Conservation (phyloP, 2,113 vertebrate genomes). For the Sorex fumeus region DNA sequence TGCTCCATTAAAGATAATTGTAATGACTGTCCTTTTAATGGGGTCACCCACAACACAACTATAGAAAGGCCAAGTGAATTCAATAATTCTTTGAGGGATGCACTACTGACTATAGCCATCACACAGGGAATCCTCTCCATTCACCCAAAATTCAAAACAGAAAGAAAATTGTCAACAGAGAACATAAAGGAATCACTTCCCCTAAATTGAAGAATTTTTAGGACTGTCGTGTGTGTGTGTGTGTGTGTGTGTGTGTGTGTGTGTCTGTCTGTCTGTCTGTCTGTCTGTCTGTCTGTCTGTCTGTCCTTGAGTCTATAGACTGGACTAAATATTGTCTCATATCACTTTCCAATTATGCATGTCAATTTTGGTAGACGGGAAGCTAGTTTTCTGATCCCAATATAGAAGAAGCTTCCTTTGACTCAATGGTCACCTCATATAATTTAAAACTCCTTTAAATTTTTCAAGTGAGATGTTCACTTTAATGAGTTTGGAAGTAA, state of each 20-base stretch:
- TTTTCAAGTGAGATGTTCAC: slow-evolving; percentile 55
- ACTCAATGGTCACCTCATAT: slow-evolving; percentile 53
- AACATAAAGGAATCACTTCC: background rate
- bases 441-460: slow-evolving; percentile 66
- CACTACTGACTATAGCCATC: background rate
- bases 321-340: slow-evolving; percentile 43
- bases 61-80: background rate
- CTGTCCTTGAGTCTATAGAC: background rate
- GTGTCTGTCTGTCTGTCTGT: too few relatives aligned
- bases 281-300: too few relatives aligned
- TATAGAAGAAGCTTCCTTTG: slow-evolving; percentile 56
- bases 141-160: background rate
- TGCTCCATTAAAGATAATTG: too few relatives aligned
- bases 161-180: background rate
- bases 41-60: background rate
- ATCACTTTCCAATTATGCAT: slow-evolving; percentile 14
- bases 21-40: background rate
- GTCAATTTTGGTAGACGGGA: background rate
- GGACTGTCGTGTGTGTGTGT: too few relatives aligned
- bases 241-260: too few relatives aligned
- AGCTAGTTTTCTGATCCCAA: slow-evolving; percentile 56
- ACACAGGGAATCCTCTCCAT: background rate
- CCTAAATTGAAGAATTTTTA: background rate
- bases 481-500: slow-evolving; percentile 70
- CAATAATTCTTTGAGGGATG: background rate